phyloP scores from a whole-genome alignment of 92 coral and sea anemone genomes.

The Parazoanthus swiftii region DNA sequence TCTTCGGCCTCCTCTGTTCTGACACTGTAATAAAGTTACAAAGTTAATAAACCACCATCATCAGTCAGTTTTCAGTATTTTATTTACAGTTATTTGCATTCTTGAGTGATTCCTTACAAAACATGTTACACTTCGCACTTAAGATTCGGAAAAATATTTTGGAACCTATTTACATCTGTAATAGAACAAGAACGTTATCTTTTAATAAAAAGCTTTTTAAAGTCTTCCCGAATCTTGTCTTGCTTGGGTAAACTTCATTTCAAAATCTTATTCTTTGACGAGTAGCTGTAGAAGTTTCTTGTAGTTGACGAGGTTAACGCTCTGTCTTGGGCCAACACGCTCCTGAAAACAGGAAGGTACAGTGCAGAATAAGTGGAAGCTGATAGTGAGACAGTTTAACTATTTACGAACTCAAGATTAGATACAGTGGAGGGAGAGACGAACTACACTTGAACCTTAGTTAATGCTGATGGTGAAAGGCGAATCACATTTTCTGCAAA shows the following conservation, averaged over 20 bases:
- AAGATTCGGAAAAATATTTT: neutral
- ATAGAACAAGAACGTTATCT: neutral
- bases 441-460: too few species aligned
- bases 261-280: conserved; percentile 53
- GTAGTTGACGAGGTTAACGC: conserved; percentile 79
- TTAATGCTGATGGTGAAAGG: too few species aligned
- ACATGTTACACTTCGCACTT: neutral
- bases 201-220: neutral
- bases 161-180: neutral
- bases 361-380: neutral
- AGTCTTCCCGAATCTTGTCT: neutral
- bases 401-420: too few species aligned
- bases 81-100: neutral
- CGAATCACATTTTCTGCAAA: too few species aligned
- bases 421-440: too few species aligned
- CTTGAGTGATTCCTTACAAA: neutral
- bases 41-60: too few species aligned
- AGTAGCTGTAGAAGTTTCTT: conserved; percentile 82
- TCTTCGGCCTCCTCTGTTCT: too few species aligned
- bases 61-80: neutral
- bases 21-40: too few species aligned
- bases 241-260: neutral
- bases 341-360: conserved; percentile 55
- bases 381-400: neutral
- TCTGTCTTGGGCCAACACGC: conserved; percentile 86